phyloP scores from a whole-genome alignment of 1,140 invertebrate species.

The Hermatobates lingyangjiaoensis region DNA sequence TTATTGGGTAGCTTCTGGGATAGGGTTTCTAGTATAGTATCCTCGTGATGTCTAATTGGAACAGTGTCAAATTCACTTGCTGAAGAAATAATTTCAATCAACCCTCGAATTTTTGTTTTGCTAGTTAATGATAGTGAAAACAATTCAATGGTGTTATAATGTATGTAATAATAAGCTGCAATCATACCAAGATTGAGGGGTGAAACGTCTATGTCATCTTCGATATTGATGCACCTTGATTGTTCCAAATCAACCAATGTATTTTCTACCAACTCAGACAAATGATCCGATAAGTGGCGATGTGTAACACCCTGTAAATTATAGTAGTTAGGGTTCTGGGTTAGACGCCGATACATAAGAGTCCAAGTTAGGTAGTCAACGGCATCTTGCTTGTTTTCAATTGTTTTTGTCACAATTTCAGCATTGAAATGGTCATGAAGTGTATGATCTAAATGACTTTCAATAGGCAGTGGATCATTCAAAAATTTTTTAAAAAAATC shows the following conservation, averaged over 20 bases:
- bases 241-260: constrained; percentile 90
- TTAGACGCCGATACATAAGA: constrained; percentile 87
- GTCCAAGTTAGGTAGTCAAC: constrained; percentile 99
- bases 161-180: constrained; percentile 98
- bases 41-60: constrained; percentile 87
- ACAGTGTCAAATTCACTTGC: constrained; percentile 93
- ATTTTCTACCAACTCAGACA: constrained; percentile 94
- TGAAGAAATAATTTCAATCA: constrained; percentile 94
- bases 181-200: constrained; percentile 99
- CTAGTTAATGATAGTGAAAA: constrained; percentile 92
- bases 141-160: constrained; percentile 97
- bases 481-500: constrained; percentile 98
- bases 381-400: constrained; percentile 99
- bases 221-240: constrained; percentile 93
- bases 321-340: constrained; percentile 99
- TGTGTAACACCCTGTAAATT: constrained; percentile 93
- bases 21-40: constrained; percentile 67
- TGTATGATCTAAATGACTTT: constrained; percentile 90
- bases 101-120: constrained; percentile 92
- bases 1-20: constrained; percentile 61
- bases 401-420: constrained; percentile 98
- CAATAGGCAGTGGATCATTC: constrained; percentile 93
- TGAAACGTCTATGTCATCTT: constrained; percentile 93
- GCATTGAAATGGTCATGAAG: constrained; percentile 99
- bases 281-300: constrained; percentile 90